phyloP scores from a whole-genome alignment of 2,113 vertebrate species.

The Rhegmatorhina hoffmannsi region DNA sequence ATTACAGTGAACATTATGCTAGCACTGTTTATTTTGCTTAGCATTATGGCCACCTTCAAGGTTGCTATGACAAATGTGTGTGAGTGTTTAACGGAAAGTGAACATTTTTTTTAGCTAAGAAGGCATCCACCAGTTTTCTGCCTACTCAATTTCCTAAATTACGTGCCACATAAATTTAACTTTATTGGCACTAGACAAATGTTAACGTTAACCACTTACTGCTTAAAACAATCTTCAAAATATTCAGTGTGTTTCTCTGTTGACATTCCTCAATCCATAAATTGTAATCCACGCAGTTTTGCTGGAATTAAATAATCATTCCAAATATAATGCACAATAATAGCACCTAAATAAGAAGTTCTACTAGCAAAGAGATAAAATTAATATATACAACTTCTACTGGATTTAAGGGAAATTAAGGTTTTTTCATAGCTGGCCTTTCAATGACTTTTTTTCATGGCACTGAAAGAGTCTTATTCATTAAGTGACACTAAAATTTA shows the following conservation, averaged over 20 bases:
- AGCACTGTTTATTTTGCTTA: slow-evolving; percentile 56
- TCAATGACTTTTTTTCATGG: background rate
- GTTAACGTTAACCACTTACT: slow-evolving; percentile 22
- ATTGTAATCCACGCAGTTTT: background rate
- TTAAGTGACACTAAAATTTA: slow-evolving; percentile 46
- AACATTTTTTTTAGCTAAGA: slow-evolving; percentile 31
- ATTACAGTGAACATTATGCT: slow-evolving; percentile 55
- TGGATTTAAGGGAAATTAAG: background rate
- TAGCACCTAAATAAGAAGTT: background rate
- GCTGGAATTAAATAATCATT: background rate
- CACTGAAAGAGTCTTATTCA: slow-evolving; percentile 48
- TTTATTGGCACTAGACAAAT: slow-evolving; percentile 41
- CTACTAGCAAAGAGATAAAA: background rate
- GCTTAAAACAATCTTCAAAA: background rate
- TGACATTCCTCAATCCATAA: background rate
- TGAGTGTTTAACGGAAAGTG: slow-evolving; percentile 24
- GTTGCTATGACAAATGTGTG: slow-evolving; percentile 60
- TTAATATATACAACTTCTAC: background rate
- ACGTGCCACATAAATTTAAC: slow-evolving; percentile 41
- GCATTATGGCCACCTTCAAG: slow-evolving; percentile 55
- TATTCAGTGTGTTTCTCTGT: background rate
- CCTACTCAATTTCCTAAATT: slow-evolving; percentile 64
- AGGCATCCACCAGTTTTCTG: slow-evolving; percentile 45
- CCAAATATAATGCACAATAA: background rate
- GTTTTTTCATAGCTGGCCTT: background rate